Percentiles rank a stretch among this genome's conserved stretches.
Evolutionary conservation across 1,140 invertebrate species (phyloP).

Genomic region (Stenopsyche tienmushanensis): DNA sequence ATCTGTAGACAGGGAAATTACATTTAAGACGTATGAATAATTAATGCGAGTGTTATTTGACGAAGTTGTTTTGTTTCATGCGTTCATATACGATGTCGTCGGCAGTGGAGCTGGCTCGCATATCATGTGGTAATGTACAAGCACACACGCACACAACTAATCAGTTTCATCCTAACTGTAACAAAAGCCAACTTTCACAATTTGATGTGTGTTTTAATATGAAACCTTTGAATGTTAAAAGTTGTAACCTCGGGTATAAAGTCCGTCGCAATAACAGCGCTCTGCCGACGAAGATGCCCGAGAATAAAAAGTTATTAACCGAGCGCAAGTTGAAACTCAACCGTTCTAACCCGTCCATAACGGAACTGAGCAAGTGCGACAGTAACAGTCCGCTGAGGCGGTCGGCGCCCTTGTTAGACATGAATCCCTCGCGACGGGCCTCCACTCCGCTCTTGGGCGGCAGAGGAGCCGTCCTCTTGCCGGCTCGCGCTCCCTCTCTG

Average conservation of each 20-base stretch:
- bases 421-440: slow-evolving; percentile 28
- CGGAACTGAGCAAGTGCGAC: slow-evolving; percentile 46
- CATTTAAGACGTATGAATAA: too few relatives aligned
- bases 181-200: slow-evolving; percentile 31
- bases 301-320: slow-evolving; percentile 47
- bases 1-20: too few relatives aligned
- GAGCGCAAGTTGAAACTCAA: slow-evolving; percentile 51
- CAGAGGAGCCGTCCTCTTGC: slow-evolving; percentile 40
- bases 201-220: slow-evolving; percentile 39
- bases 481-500: slow-evolving; percentile 51
- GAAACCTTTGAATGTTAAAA: slow-evolving; percentile 36
- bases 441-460: slow-evolving; percentile 23
- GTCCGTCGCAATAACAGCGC: slow-evolving; percentile 51
- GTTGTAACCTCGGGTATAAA: slow-evolving; percentile 19
- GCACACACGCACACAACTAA: slow-evolving; percentile 62
- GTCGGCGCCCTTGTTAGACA: slow-evolving; percentile 39
- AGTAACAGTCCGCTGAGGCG: slow-evolving; percentile 35
- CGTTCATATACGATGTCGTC: slow-evolving; percentile 56
- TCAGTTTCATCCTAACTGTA: slow-evolving; percentile 51
- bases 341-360: slow-evolving; percentile 53
- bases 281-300: slow-evolving; percentile 49
- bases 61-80: slow-evolving; percentile 56
- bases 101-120: slow-evolving; percentile 62
- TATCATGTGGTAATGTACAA: slow-evolving; percentile 65
- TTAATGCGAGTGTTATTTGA: too few relatives aligned